Evolutionary conservation across 2,888 invertebrate genomes (phyloP).

Genomic region (Acronicta aceris): DNA sequence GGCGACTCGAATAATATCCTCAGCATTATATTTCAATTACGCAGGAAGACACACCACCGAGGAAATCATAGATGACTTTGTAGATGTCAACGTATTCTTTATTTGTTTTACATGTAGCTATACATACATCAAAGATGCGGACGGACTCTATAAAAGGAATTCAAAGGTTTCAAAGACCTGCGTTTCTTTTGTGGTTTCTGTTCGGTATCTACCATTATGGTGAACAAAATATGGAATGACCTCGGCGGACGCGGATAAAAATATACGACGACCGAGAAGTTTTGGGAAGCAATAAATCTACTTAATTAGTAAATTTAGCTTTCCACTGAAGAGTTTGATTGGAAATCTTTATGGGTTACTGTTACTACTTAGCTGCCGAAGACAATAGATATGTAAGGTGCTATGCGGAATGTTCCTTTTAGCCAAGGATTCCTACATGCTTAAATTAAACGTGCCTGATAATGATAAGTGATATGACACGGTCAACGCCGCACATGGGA

Average conservation of each 20-base stretch:
- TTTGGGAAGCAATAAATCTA: constrained; percentile 83
- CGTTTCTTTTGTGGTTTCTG: constrained; percentile 64
- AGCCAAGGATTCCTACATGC: constrained; percentile 51
- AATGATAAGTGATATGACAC: too few species aligned
- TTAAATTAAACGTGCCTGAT: constrained; percentile 55
- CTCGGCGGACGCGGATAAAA: constrained; percentile 71
- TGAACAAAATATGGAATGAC: constrained; percentile 78
- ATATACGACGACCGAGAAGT: constrained; percentile 75
- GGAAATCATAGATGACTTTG: constrained; percentile 56
- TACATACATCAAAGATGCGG: constrained; percentile 73
- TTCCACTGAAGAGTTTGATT: constrained; percentile 80
- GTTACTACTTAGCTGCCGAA: constrained; percentile 69
- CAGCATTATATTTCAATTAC: constrained; percentile 70
- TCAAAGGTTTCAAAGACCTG: constrained; percentile 74
- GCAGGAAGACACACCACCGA: constrained; percentile 59
- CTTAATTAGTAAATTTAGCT: constrained; percentile 85
- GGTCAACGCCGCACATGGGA: constrained; percentile 56
- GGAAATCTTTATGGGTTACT: constrained; percentile 67
- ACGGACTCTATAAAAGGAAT: constrained; percentile 67
- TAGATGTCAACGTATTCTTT: constrained; percentile 66
- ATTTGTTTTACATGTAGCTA: constrained; percentile 64
- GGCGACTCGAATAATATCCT: constrained; percentile 67
- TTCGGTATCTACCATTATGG: constrained; percentile 64
- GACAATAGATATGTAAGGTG: constrained; percentile 15
- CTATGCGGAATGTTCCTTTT: constrained; percentile 23